Evolutionary conservation across 1,140 invertebrate genomes (phyloP), one percentile per base, ranked within the genome.

Genomic region (Ceratitis capitata): DNA sequence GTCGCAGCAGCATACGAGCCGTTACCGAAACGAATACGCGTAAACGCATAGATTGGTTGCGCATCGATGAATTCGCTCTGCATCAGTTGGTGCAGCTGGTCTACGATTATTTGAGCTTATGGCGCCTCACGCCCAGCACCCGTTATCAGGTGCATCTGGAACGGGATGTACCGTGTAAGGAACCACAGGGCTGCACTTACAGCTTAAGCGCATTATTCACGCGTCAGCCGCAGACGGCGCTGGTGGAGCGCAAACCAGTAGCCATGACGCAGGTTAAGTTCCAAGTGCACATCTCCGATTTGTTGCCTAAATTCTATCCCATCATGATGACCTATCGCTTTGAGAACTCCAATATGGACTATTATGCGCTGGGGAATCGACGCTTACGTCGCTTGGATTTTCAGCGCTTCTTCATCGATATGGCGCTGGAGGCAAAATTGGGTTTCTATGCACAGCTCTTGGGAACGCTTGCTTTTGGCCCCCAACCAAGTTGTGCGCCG

Each of bases 291-390:
- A 86, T 90, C 2, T 90, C 89, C 0, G 86, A 84, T 14, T 6
- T 90, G 7, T 0, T 90, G 84, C 85, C 78, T 19, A 49, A 19
- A 1, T 82, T 86, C 85, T 90, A 90, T 82, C 89, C 89, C 0
- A 86, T 90, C 0, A 90, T 90, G 89, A 78, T 90, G n/a, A 89
- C 89, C 14, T 90, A 90, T 32, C 89, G 89, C 0, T 90, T 90
- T 64, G 89, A 90, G 78, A 88, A 88, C 39, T 87, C 86, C 78
- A 88, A 89, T 16, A 88, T 87, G 0, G 74, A 89, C 5, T 90
- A 88, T 64, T 90, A 90, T 35, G 89, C 87, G 0, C 9, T 90
- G 32, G 89, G 89, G 2, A 85, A 87, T 2, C 87, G 88, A 10
- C 64, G 86, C 0, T n/a, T 86, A 0, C 53, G 78, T 3, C 86